phyloP scores from a whole-genome alignment of 2,113 vertebrate species.

The Zosterops lateralis region DNA sequence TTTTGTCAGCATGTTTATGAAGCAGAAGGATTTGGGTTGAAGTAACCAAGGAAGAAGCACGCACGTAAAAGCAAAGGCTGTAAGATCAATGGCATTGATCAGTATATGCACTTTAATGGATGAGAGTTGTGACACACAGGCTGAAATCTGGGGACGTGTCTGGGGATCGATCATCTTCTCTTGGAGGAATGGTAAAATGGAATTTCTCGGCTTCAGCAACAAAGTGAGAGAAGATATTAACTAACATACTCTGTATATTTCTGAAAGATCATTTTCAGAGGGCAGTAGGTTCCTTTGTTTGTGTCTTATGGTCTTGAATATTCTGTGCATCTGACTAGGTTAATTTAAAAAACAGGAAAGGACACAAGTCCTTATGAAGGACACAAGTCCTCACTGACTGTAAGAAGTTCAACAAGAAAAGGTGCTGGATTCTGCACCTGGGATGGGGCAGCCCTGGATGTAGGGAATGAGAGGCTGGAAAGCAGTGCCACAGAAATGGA shows the following conservation, averaged over 20 bases:
- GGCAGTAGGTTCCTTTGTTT: background rate
- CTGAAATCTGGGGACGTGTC: background rate
- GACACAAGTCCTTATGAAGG: background rate
- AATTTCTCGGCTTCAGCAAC: background rate
- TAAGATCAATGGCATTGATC: background rate
- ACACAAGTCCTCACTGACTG: accelerated
- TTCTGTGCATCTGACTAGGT: background rate
- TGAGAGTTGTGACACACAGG: background rate
- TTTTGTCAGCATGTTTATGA: background rate
- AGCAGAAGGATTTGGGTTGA: background rate
- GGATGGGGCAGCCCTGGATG: background rate
- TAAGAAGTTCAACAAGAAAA: background rate
- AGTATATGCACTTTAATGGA: background rate
- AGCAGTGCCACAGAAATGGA: background rate
- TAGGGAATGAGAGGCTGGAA: background rate
- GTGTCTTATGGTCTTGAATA: background rate
- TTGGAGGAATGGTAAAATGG: background rate
- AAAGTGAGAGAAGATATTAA: background rate
- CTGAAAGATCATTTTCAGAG: background rate
- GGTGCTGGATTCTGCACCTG: background rate
- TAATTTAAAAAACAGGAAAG: background rate
- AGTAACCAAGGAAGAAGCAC: background rate
- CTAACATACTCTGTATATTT: background rate
- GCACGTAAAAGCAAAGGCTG: background rate
- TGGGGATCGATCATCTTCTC: background rate